Base-by-base conservation (phyloP, 2,797 vertebrate genomes). In the Poecile montanus region DNA sequence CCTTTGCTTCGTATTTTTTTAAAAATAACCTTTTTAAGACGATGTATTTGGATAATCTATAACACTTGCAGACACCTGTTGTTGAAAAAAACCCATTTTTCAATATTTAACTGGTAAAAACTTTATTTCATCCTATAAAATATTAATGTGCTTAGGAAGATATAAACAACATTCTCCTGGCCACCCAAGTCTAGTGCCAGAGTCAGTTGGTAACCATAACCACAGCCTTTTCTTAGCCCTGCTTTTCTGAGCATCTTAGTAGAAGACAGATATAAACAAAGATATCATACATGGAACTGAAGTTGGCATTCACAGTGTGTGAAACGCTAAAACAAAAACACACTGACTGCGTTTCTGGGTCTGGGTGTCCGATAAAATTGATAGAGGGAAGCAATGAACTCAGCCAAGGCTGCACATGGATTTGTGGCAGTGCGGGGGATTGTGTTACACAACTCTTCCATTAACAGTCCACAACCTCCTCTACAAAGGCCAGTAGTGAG, bases 251-350 rank as follows among this genome's bases (percentile, higher is more conserved):
- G 32, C 25, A 22, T 86, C 61, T 63, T 50, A 16, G n/a, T 17
- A 60, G 72, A 91, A 77, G 50, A 53, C 16, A 22, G 34, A 20
- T 83, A 19, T 8, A 83, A 63, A 27, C 2, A 5, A 67, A 66
- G 45, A 25, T 85, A 20, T 7, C 48, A 8, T 5, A 1, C 14
- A 5, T 51, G 36, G 72, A 83, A 66, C 17, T 45, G 61, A 67
- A 71, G 16, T 3, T 88, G 82, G 61, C 38, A 27, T 83, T 88
- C 34, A 45, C 0, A 0, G 6, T 1, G 1, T 83, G 58, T 63
- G 68, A 88, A 80, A 54, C n/a, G 54, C 45, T 62, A n/a, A 63
- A 83, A 72, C 67, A 54, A 91, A 85, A 83, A 38, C 38, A 47
- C 11, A 10, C 3, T 36, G n/a, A 12, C 53, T 67, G 42, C 5